Conservation (phyloP, 2,888 invertebrate species). For the Ophion ventricosus region DNA sequence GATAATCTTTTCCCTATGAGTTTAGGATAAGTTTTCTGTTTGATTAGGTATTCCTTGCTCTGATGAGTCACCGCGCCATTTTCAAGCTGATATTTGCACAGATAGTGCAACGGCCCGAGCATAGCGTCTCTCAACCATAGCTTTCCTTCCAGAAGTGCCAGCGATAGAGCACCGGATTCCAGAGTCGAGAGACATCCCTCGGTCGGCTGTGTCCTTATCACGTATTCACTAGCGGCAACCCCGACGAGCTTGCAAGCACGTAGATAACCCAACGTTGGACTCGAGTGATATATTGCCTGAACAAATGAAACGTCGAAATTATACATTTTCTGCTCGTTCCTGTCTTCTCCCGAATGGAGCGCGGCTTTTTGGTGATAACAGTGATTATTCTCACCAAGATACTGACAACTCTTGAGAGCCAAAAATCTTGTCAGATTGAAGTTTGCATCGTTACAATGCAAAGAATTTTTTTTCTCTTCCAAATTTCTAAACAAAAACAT, state of each 20-base stretch:
- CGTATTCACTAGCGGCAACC: constrained; percentile 91
- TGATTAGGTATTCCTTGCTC: constrained; percentile 94
- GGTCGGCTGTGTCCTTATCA: constrained; percentile 96
- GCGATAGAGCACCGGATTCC: constrained; percentile 92
- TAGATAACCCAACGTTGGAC: constrained; percentile 89
- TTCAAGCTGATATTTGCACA: constrained; percentile 93
- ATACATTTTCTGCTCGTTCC: not conserved
- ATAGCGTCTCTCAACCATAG: constrained; percentile 87
- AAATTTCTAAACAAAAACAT: constrained; percentile 20
- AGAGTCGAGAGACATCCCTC: constrained; percentile 96
- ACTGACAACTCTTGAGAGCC: no score
- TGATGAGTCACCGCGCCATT: constrained; percentile 97
- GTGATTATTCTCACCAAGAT: no score
- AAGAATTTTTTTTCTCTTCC: no score
- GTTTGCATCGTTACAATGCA: no score
- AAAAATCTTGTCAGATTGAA: no score
- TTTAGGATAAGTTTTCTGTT: constrained; percentile 91
- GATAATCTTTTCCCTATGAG: constrained; percentile 91
- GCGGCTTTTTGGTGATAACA: not conserved
- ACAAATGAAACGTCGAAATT: constrained; percentile 23
- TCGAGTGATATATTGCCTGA: constrained; percentile 93
- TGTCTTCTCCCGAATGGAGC: not conserved
- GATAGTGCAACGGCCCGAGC: constrained; percentile 90
- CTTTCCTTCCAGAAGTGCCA: constrained; percentile 90
- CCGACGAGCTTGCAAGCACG: constrained; percentile 92